Percentiles rank a stretch among this genome's conserved stretches.
These are phyloP conservation scores for Laspeyria flexula DNA, from an alignment of 2,888 invertebrate genomes.

Conservation along the genomic window DNA sequence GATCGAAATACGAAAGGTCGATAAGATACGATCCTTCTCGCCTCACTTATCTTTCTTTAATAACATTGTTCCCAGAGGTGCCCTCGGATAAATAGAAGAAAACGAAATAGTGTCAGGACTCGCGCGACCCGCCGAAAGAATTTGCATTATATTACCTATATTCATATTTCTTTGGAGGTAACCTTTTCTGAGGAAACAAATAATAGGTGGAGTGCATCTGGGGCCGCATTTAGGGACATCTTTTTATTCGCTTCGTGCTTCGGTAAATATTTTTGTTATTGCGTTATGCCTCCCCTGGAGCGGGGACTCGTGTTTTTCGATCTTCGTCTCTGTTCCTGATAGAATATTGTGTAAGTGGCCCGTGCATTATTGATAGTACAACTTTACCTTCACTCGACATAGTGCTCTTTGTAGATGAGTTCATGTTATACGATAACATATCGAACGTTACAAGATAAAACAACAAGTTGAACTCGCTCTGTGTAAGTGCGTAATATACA, in stretches of 20 bases:
- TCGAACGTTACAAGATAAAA: background rate
- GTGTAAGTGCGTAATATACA: conserved; percentile 15
- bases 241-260: conserved; percentile 80
- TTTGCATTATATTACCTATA: conserved; percentile 74
- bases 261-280: conserved; percentile 85
- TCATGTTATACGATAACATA: background rate
- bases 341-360: conserved; percentile 65
- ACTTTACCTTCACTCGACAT: conserved; percentile 40
- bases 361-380: conserved; percentile 66
- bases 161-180: conserved; percentile 71
- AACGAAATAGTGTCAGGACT: conserved; percentile 65
- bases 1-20: conserved; percentile 54
- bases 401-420: conserved; percentile 39
- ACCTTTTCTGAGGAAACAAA: conserved; percentile 76
- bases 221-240: conserved; percentile 82
- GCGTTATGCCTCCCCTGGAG: conserved; percentile 62
- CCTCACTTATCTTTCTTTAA: conserved; percentile 71
- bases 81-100: conserved; percentile 62
- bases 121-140: conserved; percentile 59
- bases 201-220: conserved; percentile 82
- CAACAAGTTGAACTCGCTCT: background rate
- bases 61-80: conserved; percentile 75
- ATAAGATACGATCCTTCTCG: conserved; percentile 49
- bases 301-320: conserved; percentile 54
- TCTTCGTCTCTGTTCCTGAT: conserved; percentile 56